Evolutionary conservation across 2,888 invertebrate genomes (phyloP), one percentile per base, ranked within the genome.

Genomic region (Synanthedon formicaeformis): DNA sequence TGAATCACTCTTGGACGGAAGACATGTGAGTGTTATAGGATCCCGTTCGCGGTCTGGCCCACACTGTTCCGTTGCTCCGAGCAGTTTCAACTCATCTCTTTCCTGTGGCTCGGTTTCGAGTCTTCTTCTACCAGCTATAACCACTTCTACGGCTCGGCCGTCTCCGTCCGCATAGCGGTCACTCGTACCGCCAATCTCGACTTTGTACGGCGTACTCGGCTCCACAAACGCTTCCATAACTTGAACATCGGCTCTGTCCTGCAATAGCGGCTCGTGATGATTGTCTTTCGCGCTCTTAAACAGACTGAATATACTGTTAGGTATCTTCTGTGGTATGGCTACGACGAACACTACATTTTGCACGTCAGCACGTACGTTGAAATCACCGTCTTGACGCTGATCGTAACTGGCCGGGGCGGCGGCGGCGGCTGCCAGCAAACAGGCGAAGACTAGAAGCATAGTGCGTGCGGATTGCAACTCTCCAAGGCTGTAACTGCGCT

Each of bases 351-450:
- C 83, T 58, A 94, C 90, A 67, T 95, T 94, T 59, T 93, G 91
- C 10, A 95, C 78, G 70, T 94, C 92, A 0, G 93, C 92, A 52
- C 91, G 89, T 11, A 94, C 88, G 74, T 95, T 94, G 57, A 89
- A 71, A 2, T 92, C 90, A n/a, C 95, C 94, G 54, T 93, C 92
- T 73, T 95, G 94, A 0, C 93, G 88, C 68, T 94, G 93, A 72
- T 95, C 91, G 81, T 90, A 91, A 45, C 66, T 71, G 50, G 71
- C 67, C 48, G 87, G 80, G 11, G 76, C 68, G 54, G 68, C 62
- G 54, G 75, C 72, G 59, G 78, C 71, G 60, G 72, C 72, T 57
- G 70, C 71, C 55, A 83, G 54, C 48, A 78, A 57, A 57, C 69
- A 74, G 56, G 66, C 63, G 57, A 80, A 56, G 53, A 70, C 58